A percentile compares a stretch with the other conserved stretches of the same genome.
These are phyloP conservation scores for Stegophylla sp. DNA, from an alignment of 2,888 invertebrate species.

Conservation along the genomic window DNA sequence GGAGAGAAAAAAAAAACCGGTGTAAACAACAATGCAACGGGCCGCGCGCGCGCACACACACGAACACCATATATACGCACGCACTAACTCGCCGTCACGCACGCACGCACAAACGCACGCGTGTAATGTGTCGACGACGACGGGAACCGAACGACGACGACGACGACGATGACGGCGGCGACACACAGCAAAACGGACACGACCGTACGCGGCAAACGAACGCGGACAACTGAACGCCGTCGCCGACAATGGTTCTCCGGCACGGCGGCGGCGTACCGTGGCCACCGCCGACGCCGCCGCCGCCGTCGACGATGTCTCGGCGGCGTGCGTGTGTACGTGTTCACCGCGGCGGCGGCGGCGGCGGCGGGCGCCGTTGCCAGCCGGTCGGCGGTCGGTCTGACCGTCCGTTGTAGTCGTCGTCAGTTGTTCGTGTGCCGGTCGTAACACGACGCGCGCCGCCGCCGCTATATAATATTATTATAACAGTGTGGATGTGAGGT, in stretches of 20 bases:
- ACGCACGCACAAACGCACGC: constrained; percentile 29
- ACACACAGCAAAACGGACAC: background rate
- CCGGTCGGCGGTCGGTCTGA: constrained; percentile 17
- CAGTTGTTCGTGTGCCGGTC: background rate
- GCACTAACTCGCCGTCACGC: background rate
- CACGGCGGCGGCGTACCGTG: background rate
- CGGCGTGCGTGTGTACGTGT: background rate
- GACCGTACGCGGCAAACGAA: constrained; percentile 28
- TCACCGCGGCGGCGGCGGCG: background rate
- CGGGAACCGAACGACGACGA: background rate
- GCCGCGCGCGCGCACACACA: background rate
- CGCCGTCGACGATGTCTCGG: background rate
- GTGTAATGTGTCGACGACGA: background rate
- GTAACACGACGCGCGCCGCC: background rate
- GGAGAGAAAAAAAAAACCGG: background rate
- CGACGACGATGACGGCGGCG: background rate
- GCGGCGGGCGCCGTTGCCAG: constrained; percentile 23
- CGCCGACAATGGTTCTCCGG: background rate
- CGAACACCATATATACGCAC: background rate
- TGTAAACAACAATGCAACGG: constrained; percentile 25
- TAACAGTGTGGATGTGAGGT: too few species aligned
- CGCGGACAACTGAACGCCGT: constrained; percentile 31
- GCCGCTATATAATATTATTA: too few species aligned
- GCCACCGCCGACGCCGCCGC: background rate
- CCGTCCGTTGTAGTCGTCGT: constrained; percentile 9